phyloP scores from a whole-genome alignment of 2,888 invertebrate species.

The Drosophila fungiperda region DNA sequence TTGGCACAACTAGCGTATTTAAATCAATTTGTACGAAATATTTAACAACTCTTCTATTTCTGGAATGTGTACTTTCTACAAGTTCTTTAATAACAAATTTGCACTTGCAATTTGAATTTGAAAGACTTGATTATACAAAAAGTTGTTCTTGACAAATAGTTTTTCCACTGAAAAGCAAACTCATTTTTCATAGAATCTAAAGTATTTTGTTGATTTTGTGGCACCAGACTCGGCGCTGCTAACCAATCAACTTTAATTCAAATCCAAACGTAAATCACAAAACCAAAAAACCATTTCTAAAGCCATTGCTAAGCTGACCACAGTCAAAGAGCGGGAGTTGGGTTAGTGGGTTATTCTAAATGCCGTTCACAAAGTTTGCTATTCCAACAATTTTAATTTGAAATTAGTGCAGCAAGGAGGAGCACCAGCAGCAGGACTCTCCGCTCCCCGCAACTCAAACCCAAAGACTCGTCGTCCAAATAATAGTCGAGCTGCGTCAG shows the following conservation, averaged over 20 bases:
- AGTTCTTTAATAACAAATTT: not conserved
- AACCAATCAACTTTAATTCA: constrained; percentile 31
- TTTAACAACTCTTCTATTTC: not conserved
- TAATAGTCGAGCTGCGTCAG: constrained; percentile 33
- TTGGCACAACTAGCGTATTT: not conserved
- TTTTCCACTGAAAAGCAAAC: constrained; percentile 9
- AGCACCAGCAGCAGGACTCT: not conserved
- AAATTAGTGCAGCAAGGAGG: constrained; percentile 49
- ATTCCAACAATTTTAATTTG: constrained; percentile 56
- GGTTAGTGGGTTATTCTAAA: constrained; percentile 48
- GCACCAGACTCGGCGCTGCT: constrained; percentile 6
- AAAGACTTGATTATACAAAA: constrained; percentile 4
- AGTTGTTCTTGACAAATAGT: constrained; percentile 10
- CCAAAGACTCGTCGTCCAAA: constrained; percentile 25
- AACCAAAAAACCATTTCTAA: not conserved
- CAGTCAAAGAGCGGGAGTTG: constrained; percentile 64
- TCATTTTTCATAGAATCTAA: constrained; percentile 6
- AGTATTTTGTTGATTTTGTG: constrained; percentile 24
- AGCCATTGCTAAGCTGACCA: constrained; percentile 32
- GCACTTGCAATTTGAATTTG: not conserved
- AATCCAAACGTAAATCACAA: not conserved
- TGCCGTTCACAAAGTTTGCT: constrained; percentile 29
- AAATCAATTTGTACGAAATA: not conserved
- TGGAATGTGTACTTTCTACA: not conserved
- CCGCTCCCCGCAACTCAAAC: constrained; percentile 2